Evolutionary conservation across 1,140 invertebrate species (phyloP).

Genomic region (Trichogramma pretiosum): DNA sequence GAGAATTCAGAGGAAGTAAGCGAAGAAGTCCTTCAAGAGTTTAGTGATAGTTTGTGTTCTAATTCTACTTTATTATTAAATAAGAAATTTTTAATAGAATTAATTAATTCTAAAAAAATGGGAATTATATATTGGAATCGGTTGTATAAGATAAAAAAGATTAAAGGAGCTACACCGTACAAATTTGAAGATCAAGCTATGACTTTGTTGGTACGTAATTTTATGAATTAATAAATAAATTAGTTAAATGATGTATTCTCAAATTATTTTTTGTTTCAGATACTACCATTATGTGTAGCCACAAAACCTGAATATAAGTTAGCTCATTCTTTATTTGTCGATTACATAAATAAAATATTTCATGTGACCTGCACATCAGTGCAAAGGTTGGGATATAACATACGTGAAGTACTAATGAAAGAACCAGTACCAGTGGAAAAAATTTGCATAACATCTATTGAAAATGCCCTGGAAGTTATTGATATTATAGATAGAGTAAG

Average conservation of each 20-base stretch:
- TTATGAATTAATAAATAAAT: constrained; percentile 32
- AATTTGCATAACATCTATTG: constrained; percentile 39
- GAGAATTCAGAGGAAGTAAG: constrained; percentile 26
- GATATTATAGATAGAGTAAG: constrained; percentile 55
- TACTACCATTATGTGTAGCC: constrained; percentile 51
- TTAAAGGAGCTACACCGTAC: constrained; percentile 24
- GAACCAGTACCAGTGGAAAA: constrained; percentile 33
- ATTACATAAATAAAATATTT: constrained; percentile 55
- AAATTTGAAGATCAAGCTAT: constrained; percentile 48
- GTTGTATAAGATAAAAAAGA: constrained; percentile 24
- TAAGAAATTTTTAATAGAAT: constrained; percentile 35
- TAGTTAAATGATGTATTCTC: constrained; percentile 26
- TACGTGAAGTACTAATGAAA: constrained; percentile 45
- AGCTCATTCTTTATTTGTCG: constrained; percentile 48
- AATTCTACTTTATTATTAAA: constrained; percentile 32
- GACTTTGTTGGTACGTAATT: constrained; percentile 43
- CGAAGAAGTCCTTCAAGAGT: constrained; percentile 23
- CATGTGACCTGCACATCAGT: constrained; percentile 54
- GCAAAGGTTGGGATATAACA: constrained; percentile 51
- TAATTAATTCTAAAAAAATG: constrained; percentile 33
- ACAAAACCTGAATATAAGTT: constrained; percentile 28
- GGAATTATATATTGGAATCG: constrained; percentile 38
- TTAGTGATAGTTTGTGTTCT: constrained; percentile 30
- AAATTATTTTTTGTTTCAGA: constrained; percentile 41
- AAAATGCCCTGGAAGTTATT: constrained; percentile 48